phyloP scores from a whole-genome alignment of 1,140 invertebrate genomes.

The Drosophila saltans region DNA sequence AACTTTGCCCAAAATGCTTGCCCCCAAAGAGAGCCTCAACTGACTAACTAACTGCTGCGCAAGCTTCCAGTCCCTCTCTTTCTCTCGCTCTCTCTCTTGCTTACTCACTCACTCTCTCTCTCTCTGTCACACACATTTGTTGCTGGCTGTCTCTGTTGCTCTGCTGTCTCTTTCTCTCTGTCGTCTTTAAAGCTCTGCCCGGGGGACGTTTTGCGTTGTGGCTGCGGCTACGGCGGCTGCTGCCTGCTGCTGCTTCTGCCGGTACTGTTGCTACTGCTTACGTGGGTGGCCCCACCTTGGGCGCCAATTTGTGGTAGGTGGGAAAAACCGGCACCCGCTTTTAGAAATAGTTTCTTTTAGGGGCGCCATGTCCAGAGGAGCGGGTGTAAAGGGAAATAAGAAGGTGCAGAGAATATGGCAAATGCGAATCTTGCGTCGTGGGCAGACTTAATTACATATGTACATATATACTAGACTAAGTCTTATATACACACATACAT shows the following conservation, averaged over 20 bases:
- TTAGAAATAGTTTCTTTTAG: conserved; percentile 70
- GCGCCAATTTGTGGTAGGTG: conserved; percentile 13
- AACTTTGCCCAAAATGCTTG: conserved; percentile 35
- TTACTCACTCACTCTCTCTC: background rate
- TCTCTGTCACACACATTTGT: background rate
- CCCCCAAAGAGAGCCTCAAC: conserved; percentile 33
- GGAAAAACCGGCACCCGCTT: conserved; percentile 50
- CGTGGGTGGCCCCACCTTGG: conserved; percentile 65
- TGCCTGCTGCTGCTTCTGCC: conserved; percentile 22
- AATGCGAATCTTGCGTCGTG: conserved; percentile 56
- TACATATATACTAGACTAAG: conserved; percentile 32
- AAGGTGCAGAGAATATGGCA: conserved; percentile 8
- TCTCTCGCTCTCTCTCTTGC: background rate
- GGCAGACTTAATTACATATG: conserved; percentile 70
- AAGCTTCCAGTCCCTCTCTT: conserved; percentile 15
- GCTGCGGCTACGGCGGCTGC: conserved; percentile 41
- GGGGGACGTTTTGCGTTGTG: conserved; percentile 73
- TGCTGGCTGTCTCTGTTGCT: conserved; percentile 16
- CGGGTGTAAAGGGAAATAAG: background rate
- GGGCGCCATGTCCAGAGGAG: background rate
- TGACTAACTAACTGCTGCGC: conserved; percentile 27
- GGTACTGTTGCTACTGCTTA: conserved; percentile 56
- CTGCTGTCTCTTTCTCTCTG: conserved; percentile 5
- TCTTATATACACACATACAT: conserved; percentile 5
- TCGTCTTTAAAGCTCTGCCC: conserved; percentile 62